Evolutionary conservation across 1,140 invertebrate species (phyloP).

Genomic region (Medauroidea extradentata): DNA sequence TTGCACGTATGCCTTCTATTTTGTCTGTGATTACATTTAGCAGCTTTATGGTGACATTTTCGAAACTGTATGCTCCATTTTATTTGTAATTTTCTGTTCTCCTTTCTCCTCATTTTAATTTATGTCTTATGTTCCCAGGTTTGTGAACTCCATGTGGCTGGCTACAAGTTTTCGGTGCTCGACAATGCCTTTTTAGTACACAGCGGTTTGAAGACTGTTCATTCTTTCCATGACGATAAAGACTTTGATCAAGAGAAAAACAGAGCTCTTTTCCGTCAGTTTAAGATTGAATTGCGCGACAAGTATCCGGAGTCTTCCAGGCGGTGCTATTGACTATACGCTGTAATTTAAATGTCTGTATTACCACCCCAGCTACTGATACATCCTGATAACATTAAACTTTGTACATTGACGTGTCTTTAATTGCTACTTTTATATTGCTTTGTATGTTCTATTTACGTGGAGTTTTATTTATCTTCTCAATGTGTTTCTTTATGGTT

Average conservation of each 20-base stretch:
- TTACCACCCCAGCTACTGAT: too few relatives aligned
- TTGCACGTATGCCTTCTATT: too few relatives aligned
- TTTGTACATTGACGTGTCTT: too few relatives aligned
- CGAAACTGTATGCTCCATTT: background rate
- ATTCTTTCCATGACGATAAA: slow-evolving; percentile 48
- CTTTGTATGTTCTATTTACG: too few relatives aligned
- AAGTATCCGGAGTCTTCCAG: slow-evolving; percentile 53
- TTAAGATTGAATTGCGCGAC: slow-evolving; percentile 54
- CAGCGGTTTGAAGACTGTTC: slow-evolving; percentile 48
- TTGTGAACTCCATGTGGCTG: slow-evolving; percentile 57
- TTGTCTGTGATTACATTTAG: background rate
- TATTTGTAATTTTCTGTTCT: background rate
- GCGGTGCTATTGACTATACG: slow-evolving; percentile 49
- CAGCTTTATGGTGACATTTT: background rate
- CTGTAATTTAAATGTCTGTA: too few relatives aligned
- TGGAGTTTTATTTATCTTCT: too few relatives aligned
- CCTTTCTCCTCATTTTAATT: too few relatives aligned
- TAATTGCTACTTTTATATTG: too few relatives aligned
- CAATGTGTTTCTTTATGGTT: too few relatives aligned
- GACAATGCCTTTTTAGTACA: slow-evolving; percentile 59
- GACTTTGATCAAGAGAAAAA: slow-evolving; percentile 50
- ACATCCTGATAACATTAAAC: too few relatives aligned
- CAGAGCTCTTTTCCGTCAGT: slow-evolving; percentile 49
- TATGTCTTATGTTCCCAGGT: too few relatives aligned
- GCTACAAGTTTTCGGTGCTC: slow-evolving; percentile 54